Conservation (phyloP, 2,113 vertebrate species). For the Charina bottae region DNA sequence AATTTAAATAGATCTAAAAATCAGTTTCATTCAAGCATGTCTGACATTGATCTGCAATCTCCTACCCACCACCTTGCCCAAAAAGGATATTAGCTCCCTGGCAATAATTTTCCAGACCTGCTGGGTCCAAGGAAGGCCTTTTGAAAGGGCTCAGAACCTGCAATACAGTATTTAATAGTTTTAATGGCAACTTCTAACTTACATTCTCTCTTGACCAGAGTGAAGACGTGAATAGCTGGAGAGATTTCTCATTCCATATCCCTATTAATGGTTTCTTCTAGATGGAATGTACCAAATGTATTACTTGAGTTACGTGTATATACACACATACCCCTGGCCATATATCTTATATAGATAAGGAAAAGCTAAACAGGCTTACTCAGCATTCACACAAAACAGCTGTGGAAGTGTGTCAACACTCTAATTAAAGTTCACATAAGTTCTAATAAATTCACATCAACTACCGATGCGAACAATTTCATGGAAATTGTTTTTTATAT, state of each 20-base stretch:
- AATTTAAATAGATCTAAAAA: not conserved
- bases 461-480: not conserved
- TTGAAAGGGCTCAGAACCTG: not conserved
- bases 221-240: not conserved
- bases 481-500: not conserved
- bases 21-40: not conserved
- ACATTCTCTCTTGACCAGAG: not conserved
- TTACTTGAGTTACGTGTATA: not conserved
- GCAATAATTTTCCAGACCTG: not conserved
- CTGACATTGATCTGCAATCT: not conserved
- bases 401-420: not conserved
- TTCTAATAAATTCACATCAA: not conserved
- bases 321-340: too few species aligned
- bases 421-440: not conserved
- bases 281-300: not conserved
- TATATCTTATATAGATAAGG: not conserved
- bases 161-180: not conserved
- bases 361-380: not conserved
- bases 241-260: not conserved
- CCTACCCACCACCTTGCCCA: not conserved
- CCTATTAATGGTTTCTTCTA: not conserved
- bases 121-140: not conserved
- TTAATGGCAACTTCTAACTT: not conserved
- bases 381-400: not conserved
- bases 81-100: not conserved